These are phyloP conservation scores for Sphenodon punctatus DNA, from an alignment of 2,797 vertebrate genomes.

Conservation along the genomic window DNA sequence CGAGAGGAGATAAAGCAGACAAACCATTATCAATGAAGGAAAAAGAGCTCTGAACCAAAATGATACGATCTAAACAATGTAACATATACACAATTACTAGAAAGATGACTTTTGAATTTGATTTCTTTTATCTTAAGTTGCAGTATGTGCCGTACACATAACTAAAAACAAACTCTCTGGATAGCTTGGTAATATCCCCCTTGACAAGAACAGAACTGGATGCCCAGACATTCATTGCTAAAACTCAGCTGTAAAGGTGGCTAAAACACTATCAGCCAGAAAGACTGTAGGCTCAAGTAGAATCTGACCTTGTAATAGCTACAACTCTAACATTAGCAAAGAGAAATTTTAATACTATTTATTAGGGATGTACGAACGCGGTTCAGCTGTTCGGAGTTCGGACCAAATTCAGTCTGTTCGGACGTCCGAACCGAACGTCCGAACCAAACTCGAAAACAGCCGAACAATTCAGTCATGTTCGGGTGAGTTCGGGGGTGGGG, in stretches of 20 bases:
- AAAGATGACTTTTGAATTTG: constrained; percentile 48
- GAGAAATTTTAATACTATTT: background rate
- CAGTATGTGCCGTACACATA: background rate
- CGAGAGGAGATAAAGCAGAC: constrained; percentile 54
- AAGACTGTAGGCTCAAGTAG: background rate
- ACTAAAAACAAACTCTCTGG: constrained; percentile 32
- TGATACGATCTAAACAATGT: constrained; percentile 43
- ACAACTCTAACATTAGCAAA: background rate
- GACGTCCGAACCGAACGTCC: no score
- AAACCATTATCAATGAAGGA: constrained; percentile 41
- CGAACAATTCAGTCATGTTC: no score
- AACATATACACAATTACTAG: constrained; percentile 30
- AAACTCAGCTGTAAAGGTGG: constrained; percentile 19
- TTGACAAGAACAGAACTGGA: constrained; percentile 19
- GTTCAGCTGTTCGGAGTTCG: no score
- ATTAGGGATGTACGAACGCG: no score
- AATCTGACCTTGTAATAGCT: background rate
- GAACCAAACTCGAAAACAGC: no score
- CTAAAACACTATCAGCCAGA: background rate
- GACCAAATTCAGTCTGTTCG: no score
- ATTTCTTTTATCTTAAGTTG: constrained; percentile 57
- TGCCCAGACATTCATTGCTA: constrained; percentile 20
- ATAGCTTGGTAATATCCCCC: constrained; percentile 37
- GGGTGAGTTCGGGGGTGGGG: no score
- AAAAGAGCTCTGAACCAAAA: constrained; percentile 40